phyloP scores from a whole-genome alignment of 2,797 vertebrate species.

The Fringilla coelebs region DNA sequence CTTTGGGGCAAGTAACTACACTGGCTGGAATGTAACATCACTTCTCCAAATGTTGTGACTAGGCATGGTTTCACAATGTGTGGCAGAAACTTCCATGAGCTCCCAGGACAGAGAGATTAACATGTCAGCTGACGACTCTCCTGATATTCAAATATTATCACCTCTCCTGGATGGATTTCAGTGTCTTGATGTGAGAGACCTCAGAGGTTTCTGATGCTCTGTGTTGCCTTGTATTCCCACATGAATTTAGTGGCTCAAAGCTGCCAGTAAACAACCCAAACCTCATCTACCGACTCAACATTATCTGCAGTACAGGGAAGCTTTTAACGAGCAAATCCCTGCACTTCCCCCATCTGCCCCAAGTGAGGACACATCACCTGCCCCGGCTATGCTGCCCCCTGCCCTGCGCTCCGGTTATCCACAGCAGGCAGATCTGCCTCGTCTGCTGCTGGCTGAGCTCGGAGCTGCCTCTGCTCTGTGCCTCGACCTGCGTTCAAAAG shows the following conservation, averaged over 20 bases:
- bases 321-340: background rate
- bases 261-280: background rate
- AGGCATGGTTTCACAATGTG: background rate
- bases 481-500: background rate
- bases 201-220: background rate
- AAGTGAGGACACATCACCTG: background rate
- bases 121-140: accelerated
- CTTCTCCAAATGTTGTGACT: background rate
- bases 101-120: background rate
- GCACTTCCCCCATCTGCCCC: background rate
- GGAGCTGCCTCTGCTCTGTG: background rate
- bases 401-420: background rate
- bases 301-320: background rate
- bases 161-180: background rate
- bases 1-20: background rate
- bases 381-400: accelerated
- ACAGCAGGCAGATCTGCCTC: background rate
- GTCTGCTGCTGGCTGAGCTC: background rate
- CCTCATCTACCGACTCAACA: background rate
- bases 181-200: background rate
- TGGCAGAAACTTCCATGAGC: background rate
- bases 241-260: background rate
- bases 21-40: background rate
- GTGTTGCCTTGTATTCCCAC: background rate
- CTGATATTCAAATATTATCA: background rate